Evolutionary conservation across 2,888 invertebrate genomes (phyloP).

Genomic region (Notodonta dromedarius): DNA sequence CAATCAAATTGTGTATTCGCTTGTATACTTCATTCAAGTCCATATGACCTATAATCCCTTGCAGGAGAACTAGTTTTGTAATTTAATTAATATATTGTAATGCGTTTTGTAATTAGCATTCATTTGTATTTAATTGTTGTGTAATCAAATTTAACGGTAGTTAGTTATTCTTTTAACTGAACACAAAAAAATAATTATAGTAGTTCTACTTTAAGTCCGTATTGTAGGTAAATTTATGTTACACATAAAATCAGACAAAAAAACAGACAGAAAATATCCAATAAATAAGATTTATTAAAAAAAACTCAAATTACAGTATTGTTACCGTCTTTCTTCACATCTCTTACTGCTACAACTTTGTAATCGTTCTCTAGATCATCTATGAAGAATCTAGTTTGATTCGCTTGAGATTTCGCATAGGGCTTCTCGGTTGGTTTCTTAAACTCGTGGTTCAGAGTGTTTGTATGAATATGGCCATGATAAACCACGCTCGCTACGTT

Average conservation of each 20-base stretch:
- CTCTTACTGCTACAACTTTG: slow-evolving; percentile 27
- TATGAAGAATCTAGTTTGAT: slow-evolving; percentile 49
- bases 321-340: slow-evolving; percentile 12
- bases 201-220: too few relatives aligned
- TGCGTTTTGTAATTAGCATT: too few relatives aligned
- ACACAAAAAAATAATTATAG: too few relatives aligned
- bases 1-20: slow-evolving; percentile 40
- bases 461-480: slow-evolving; percentile 54
- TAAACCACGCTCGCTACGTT: slow-evolving; percentile 50
- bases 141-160: too few relatives aligned
- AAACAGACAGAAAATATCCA: too few relatives aligned
- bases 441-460: slow-evolving; percentile 23
- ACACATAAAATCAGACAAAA: too few relatives aligned
- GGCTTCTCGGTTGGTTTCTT: slow-evolving; percentile 16
- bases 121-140: too few relatives aligned
- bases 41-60: slow-evolving; percentile 62
- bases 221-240: too few relatives aligned
- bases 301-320: slow-evolving; percentile 2
- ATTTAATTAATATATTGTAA: too few relatives aligned
- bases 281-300: background rate
- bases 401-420: slow-evolving; percentile 14
- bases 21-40: slow-evolving; percentile 59
- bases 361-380: slow-evolving; percentile 47
- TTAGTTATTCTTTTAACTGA: too few relatives aligned
- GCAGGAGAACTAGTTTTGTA: too few relatives aligned